Percentiles rank a stretch among this genome's conserved stretches.
phyloP scores from a whole-genome alignment of 2,113 vertebrate species.

The Eleginops maclovinus region DNA sequence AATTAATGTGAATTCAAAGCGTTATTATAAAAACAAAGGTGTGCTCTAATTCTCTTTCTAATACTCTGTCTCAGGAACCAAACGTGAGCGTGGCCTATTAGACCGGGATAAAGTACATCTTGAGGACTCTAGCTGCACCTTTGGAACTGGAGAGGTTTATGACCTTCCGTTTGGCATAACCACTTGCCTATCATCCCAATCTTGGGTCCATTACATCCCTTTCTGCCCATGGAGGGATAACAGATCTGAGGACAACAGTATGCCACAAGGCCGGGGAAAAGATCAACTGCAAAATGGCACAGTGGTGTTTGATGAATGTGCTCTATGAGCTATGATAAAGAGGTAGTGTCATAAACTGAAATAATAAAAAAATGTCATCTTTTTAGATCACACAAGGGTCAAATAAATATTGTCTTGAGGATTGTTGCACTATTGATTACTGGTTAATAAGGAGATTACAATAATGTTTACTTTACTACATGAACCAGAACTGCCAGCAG shows the following conservation, averaged over 20 bases:
- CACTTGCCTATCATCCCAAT: constrained; percentile 67
- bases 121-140: constrained; percentile 5
- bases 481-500: not conserved
- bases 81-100: constrained; percentile 85
- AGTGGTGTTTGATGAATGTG: not conserved
- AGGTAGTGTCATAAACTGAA: not conserved
- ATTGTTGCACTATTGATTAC: not conserved
- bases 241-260: not conserved
- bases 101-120: constrained; percentile 68
- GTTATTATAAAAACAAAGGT: not conserved
- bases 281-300: not conserved
- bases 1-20: not conserved
- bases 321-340: not conserved
- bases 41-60: not conserved
- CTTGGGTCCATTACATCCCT: constrained; percentile 82
- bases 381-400: not conserved
- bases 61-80: constrained; percentile 77
- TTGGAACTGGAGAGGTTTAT: constrained; percentile 78
- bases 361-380: too few relatives aligned
- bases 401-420: not conserved
- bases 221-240: constrained; percentile 78
- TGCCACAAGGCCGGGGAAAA: not conserved
- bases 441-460: not conserved
- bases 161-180: constrained; percentile 87
- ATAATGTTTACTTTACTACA: not conserved